phyloP scores from a whole-genome alignment of 2,888 invertebrate genomes.

The Drosophila stalkeri region DNA sequence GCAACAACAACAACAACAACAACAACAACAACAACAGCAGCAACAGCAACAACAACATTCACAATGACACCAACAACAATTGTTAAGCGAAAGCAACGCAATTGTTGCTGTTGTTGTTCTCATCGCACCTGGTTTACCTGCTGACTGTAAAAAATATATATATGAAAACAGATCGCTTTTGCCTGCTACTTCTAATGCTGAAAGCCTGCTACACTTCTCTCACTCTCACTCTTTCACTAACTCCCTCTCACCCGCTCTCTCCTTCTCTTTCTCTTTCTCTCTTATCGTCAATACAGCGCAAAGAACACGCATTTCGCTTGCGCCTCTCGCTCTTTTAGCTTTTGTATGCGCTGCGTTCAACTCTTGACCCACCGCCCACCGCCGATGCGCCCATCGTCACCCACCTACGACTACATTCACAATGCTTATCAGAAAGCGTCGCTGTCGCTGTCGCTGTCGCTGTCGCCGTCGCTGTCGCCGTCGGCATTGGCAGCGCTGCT shows the following conservation, averaged over 20 bases:
- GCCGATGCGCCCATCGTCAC: not conserved
- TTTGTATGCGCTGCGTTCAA: not conserved
- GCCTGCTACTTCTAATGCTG: not conserved
- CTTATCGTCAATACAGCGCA: conserved; percentile 14
- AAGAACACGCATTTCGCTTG: conserved; percentile 24
- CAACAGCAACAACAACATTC: conserved; percentile 37
- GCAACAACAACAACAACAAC: conserved; percentile 41
- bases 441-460: not conserved
- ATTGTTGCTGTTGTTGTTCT: conserved; percentile 16
- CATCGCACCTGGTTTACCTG: conserved; percentile 41
- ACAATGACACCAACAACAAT: not conserved
- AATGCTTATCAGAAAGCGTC: conserved; percentile 55
- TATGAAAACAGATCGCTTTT: conserved; percentile 26
- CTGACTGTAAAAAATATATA: conserved; percentile 21
- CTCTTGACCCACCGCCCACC: not conserved
- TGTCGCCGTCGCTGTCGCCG: not conserved
- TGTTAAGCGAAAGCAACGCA: not conserved
- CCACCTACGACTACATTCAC: not conserved
- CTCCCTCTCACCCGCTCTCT: not conserved
- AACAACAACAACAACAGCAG: conserved; percentile 14
- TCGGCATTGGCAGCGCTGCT: conserved; percentile 29
- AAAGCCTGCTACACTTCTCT: not conserved
- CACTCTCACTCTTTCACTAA: too few relatives aligned
- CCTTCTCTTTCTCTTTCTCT: not conserved
- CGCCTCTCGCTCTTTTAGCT: conserved; percentile 9